Base-by-base conservation (phyloP, 2,888 invertebrate species). In the Amphiduros pacificus region DNA sequence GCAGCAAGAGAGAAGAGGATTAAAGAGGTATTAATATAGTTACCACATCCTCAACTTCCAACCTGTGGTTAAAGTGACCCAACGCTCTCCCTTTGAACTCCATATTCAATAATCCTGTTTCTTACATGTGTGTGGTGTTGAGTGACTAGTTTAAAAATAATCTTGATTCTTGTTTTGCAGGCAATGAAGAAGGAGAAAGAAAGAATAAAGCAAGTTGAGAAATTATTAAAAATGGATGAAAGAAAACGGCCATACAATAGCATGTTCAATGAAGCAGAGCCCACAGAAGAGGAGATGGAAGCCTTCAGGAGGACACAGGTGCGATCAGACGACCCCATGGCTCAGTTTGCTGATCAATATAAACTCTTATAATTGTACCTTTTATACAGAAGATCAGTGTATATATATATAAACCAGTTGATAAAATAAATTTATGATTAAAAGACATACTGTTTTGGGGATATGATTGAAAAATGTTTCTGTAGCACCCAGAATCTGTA, bases 231-330 rank as follows among this genome's bases (percentile, higher is more conserved):
- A 1, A 81, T 90, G 69, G 94, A 95, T 79, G 98, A 98, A 76
- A 86, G 96, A 20, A 94, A 95, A 75, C 87, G 97, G 2, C 90
- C 93, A 0, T 99, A 95, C 82, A 96, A 98, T 82, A 94, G 93
- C 75, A 84, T 82, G 79, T 80, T 79, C 65, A 82, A 83, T 44
- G 89, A 89, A 0, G 91, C 91, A 72, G 91, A 89, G 64, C 94
- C 94, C 0, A 91, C 93, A 0, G 92, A 93, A 63, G 93, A 93
- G 67, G 94, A 98, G 81, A 87, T 96, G 79, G 97, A 98, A 81
- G 94, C 94, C 0, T 97, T 91, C 84, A 89, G 90, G 78, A 89
- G 93, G 85, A 96, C 93, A 81, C 86, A 91, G 58, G 85, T 87
- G 58, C 85, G 82, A 57, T 69, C 72, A 2, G 81, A 84, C 2